Evolutionary conservation across 2,113 vertebrate genomes (phyloP).

Genomic region (Mesembrinibis cayennensis): DNA sequence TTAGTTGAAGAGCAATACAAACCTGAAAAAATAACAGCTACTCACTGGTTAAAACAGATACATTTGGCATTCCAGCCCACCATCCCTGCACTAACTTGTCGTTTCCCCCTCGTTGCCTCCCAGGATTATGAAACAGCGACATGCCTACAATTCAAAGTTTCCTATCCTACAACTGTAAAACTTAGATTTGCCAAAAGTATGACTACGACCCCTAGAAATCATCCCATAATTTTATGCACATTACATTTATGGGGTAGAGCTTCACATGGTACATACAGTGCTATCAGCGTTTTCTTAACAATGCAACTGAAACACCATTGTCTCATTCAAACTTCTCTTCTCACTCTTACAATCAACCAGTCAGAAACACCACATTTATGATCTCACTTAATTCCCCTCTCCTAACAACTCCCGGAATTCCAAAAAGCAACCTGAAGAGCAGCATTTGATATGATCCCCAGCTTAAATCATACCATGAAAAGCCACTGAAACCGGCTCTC

Average conservation of each 20-base stretch:
- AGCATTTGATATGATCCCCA: background rate
- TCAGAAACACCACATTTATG: background rate
- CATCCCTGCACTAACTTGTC: background rate
- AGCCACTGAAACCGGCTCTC: background rate
- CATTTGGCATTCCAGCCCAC: background rate
- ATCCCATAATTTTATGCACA: background rate
- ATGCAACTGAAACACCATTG: background rate
- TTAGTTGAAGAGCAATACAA: background rate
- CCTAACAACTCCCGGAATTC: background rate
- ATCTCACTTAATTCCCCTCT: background rate
- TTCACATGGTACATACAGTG: background rate
- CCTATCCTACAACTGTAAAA: background rate
- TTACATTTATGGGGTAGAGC: background rate
- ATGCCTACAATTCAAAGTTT: background rate
- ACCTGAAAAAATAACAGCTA: background rate
- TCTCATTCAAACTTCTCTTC: background rate
- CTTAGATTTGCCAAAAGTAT: background rate
- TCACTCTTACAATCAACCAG: background rate
- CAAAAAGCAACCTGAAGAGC: slow-evolving; percentile 7
- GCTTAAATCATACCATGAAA: background rate
- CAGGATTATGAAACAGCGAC: background rate
- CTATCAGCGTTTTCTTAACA: background rate
- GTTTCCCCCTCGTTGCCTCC: background rate
- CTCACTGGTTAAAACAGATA: background rate
- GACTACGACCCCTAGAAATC: background rate